phyloP scores from a whole-genome alignment of 2,888 invertebrate species.

The Eugnorisma glareosa region DNA sequence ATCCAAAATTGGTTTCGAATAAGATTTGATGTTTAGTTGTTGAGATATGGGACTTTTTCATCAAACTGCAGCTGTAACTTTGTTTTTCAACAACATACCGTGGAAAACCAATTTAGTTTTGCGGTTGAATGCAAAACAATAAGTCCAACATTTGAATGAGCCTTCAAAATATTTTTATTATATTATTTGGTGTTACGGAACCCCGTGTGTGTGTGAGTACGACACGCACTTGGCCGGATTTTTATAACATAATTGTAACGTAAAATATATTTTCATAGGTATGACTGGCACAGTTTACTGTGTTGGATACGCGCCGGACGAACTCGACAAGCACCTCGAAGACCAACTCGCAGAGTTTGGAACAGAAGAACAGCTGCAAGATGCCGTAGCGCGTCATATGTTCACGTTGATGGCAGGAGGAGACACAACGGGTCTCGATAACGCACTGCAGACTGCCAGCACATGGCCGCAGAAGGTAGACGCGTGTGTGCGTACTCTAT shows the following conservation, averaged over 20 bases:
- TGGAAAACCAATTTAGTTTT: too few species aligned
- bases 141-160: too few species aligned
- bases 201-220: too few species aligned
- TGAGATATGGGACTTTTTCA: too few species aligned
- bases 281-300: conserved; percentile 79
- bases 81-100: too few species aligned
- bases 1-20: too few species aligned
- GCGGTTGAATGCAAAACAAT: too few species aligned
- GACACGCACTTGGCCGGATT: too few species aligned
- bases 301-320: conserved; percentile 76
- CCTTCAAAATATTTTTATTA: too few species aligned
- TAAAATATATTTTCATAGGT: conserved; percentile 62
- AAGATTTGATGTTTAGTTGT: too few species aligned
- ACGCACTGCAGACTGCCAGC: conserved; percentile 38
- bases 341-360: conserved; percentile 67
- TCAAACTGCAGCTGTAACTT: too few species aligned
- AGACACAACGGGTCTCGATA: conserved; percentile 51
- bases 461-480: conserved; percentile 72
- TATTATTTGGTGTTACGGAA: too few species aligned
- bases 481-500: conserved; percentile 69
- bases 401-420: conserved; percentile 70
- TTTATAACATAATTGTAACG: not conserved
- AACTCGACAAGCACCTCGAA: conserved; percentile 69
- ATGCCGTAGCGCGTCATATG: conserved; percentile 76
- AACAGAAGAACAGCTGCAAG: conserved; percentile 73